phyloP scores from a whole-genome alignment of 2,113 vertebrate species.

The Apeltes quadracus region DNA sequence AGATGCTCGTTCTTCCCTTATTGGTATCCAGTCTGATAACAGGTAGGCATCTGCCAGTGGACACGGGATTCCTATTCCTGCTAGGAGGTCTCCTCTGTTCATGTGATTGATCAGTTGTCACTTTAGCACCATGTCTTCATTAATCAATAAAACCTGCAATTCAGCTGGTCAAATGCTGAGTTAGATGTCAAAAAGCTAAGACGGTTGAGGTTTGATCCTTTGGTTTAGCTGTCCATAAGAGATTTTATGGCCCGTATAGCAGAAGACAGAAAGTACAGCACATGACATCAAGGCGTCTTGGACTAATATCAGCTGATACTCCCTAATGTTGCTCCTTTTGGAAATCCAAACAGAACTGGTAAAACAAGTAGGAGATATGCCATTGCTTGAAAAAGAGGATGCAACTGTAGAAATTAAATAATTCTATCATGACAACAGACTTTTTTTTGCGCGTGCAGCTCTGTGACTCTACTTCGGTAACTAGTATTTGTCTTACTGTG shows the following conservation, averaged over 20 bases:
- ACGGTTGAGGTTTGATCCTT: neutral
- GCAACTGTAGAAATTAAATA: neutral
- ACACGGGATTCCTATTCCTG: neutral
- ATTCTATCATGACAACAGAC: neutral
- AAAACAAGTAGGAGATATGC: neutral
- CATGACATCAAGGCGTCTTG: neutral
- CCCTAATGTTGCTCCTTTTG: neutral
- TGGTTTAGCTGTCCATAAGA: neutral
- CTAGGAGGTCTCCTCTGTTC: neutral
- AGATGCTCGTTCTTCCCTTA: conserved; percentile 95
- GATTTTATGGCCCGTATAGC: too few species aligned
- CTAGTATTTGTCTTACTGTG: neutral
- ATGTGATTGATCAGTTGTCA: neutral
- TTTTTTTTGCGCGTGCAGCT: neutral
- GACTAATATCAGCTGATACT: neutral
- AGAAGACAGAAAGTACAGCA: too few species aligned
- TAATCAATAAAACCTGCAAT: neutral
- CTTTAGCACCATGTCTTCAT: neutral
- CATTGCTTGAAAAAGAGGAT: neutral
- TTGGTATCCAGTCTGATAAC: conserved; percentile 94
- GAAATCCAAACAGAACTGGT: neutral
- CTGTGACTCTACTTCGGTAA: too few species aligned
- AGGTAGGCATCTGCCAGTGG: conserved; percentile 77
- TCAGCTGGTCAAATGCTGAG: neutral
- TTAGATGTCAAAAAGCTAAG: neutral